Evolutionary conservation across 2,888 invertebrate species (phyloP).

Genomic region (Entomobrya multifasciata): DNA sequence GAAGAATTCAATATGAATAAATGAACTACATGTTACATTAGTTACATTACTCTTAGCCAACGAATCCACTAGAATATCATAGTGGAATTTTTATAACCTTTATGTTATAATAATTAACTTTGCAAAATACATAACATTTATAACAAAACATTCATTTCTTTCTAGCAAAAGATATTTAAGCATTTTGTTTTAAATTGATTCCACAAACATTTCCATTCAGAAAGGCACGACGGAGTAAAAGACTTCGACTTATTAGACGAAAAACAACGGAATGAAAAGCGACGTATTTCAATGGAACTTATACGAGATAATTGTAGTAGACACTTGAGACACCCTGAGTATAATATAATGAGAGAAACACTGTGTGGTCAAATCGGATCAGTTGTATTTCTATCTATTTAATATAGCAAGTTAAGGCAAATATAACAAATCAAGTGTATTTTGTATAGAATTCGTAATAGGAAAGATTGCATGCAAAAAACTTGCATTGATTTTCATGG

Average conservation of each 20-base stretch:
- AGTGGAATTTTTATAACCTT: not conserved
- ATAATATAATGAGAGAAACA: conserved; percentile 40
- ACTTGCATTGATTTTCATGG: too few species aligned
- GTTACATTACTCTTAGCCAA: too few species aligned
- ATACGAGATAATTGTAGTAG: conserved; percentile 16
- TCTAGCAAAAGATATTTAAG: not conserved
- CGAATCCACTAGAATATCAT: too few species aligned
- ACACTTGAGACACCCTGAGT: conserved; percentile 69
- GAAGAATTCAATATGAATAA: not conserved
- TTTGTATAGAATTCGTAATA: too few species aligned
- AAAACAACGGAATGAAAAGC: conserved; percentile 64
- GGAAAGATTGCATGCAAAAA: too few species aligned
- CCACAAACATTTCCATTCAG: not conserved
- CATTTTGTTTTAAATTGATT: not conserved
- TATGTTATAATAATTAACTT: not conserved
- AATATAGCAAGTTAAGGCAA: not conserved
- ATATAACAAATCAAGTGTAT: too few species aligned
- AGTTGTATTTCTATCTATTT: not conserved
- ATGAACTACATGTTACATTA: too few species aligned
- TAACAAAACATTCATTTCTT: not conserved
- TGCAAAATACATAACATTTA: not conserved
- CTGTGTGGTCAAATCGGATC: conserved; percentile 35
- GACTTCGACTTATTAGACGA: conserved; percentile 28
- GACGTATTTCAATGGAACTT: conserved; percentile 51
- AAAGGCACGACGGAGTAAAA: conserved; percentile 46